Conservation (phyloP, 2,797 vertebrate species). For the Nothura maculosa region DNA sequence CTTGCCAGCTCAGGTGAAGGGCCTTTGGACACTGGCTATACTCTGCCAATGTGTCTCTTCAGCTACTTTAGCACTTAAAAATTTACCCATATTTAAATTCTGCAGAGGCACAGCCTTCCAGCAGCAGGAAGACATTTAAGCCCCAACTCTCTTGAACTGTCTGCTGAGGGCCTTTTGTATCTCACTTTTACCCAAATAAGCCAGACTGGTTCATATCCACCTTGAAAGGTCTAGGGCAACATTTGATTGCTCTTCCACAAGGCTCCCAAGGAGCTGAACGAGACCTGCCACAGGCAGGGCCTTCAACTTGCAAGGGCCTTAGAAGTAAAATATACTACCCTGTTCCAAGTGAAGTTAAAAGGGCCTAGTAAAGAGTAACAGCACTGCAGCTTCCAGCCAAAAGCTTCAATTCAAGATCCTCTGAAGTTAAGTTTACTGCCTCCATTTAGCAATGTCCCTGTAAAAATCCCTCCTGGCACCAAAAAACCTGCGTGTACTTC, state of each 20-base stretch:
- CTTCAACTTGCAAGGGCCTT: conserved; percentile 67
- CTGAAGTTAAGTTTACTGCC: conserved; percentile 81
- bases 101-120: background rate
- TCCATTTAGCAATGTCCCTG: conserved; percentile 81
- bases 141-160: background rate
- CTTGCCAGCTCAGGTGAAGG: background rate
- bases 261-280: background rate
- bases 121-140: background rate
- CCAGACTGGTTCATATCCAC: background rate
- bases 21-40: background rate
- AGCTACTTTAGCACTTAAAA: background rate
- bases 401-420: conserved; percentile 77
- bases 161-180: background rate
- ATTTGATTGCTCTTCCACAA: background rate
- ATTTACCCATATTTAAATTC: background rate
- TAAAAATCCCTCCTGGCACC: conserved; percentile 75
- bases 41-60: background rate
- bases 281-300: conserved; percentile 9
- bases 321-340: conserved; percentile 76
- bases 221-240: background rate
- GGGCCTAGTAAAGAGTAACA: conserved; percentile 78
- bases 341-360: conserved; percentile 79
- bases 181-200: background rate
- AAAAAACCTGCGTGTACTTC: conserved; percentile 44
- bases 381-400: conserved; percentile 76